Base-by-base conservation (phyloP, 2,888 invertebrate genomes). In the Drosophila suboccidentalis region DNA sequence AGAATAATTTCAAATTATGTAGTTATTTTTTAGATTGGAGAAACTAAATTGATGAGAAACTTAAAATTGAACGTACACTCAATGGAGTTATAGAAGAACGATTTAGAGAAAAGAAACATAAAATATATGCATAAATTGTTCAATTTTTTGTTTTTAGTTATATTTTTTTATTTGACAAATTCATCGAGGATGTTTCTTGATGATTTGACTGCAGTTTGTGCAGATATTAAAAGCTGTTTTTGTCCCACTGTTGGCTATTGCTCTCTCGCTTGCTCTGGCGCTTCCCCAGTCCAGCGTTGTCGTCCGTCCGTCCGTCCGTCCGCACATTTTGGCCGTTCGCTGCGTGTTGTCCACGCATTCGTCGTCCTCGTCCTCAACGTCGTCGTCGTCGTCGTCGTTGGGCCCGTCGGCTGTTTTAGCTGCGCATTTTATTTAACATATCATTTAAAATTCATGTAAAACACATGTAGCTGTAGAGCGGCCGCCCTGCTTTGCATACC, bases 361-460 rank as follows among this genome's bases (percentile, higher is more conserved):
- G 63, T 78, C 62, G 57, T 58, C 44, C 65, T 64, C 46, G 55
- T 53, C 51, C 65, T 60, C 59, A 26, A 0, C 26, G 41, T 49
- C 46, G 59, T 53, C 51, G 51, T 63, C 36, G 64, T 59, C 34
- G 6, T 10, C 11, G 63, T 63, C 51, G 71, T 60, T 78, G 77
- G 43, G 50, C 80, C 89, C 80, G 67, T 62, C 72, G 90, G 89
- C 87, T 82, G 87, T 83, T 90, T 90, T 89, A 90, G 86, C 87
- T 90, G 89, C 86, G 89, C 86, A 87, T 87, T 83, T 87, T 84
- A 90, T 90, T 91, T 91, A 91, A 91, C 91, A 91, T 91, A 91
- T 91, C 91, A 91, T 91, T 91, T 91, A 85, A 90, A 91, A 91
- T 91, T 91, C 91, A 91, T 91, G 91, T 91, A 88, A 89, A 91